Percentiles rank a stretch among this genome's conserved stretches.
Evolutionary conservation across 2,113 vertebrate species (phyloP).

Genomic region (Oostethus manadensis): DNA sequence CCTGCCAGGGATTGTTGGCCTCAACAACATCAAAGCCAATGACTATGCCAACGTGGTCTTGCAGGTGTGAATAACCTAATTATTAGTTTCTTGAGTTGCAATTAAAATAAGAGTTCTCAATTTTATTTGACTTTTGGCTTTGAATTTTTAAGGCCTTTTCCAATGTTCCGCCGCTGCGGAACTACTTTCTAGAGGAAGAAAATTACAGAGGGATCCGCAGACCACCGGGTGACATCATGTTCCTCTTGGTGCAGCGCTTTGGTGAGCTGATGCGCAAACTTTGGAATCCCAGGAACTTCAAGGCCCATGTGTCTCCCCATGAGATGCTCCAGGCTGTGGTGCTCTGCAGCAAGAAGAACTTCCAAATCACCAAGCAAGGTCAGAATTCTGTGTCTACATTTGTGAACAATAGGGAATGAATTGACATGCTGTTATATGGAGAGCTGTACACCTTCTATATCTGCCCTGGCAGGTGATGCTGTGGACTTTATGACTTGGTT

Average conservation of each 20-base stretch:
- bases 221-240: slow-evolving; percentile 95
- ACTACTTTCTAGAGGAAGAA: slow-evolving; percentile 96
- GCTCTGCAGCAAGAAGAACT: slow-evolving; percentile 96
- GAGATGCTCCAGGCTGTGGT: slow-evolving; percentile 98
- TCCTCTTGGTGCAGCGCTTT: slow-evolving; percentile 92
- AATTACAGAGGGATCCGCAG: slow-evolving; percentile 87
- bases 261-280: slow-evolving; percentile 97
- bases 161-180: slow-evolving; percentile 90
- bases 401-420: background rate
- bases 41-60: slow-evolving; percentile 95
- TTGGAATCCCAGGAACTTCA: slow-evolving; percentile 97
- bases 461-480: slow-evolving; percentile 79
- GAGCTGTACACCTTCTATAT: slow-evolving; percentile 3
- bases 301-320: slow-evolving; percentile 94
- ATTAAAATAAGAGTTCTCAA: background rate
- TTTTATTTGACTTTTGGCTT: background rate
- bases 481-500: slow-evolving; percentile 98
- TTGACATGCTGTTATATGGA: background rate
- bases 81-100: background rate
- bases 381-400: background rate
- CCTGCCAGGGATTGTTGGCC: slow-evolving; percentile 91
- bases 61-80: slow-evolving; percentile 73
- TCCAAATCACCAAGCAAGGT: slow-evolving; percentile 98
- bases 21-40: slow-evolving; percentile 98
- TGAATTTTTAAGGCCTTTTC: slow-evolving; percentile 80